phyloP scores from a whole-genome alignment of 2,113 vertebrate genomes.

The Fregetta grallaria region DNA sequence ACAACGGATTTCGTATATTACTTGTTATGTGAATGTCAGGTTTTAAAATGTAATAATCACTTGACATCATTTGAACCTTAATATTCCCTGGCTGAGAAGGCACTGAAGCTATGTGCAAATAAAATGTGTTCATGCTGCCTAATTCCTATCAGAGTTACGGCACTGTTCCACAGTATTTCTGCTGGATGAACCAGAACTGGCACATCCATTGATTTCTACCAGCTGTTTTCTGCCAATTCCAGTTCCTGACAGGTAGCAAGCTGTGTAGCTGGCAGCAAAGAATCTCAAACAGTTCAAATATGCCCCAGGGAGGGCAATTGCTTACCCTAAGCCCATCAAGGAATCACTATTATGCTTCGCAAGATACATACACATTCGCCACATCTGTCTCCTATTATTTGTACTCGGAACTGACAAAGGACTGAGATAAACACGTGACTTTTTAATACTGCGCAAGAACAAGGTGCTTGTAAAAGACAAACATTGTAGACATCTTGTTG shows the following conservation, averaged over 20 bases:
- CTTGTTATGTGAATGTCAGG: background rate
- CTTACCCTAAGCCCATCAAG: constrained; percentile 78
- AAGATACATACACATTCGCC: constrained; percentile 71
- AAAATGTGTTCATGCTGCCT: background rate
- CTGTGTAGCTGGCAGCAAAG: constrained; percentile 72
- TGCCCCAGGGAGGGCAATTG: constrained; percentile 74
- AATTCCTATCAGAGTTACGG: constrained; percentile 26
- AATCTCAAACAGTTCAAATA: constrained; percentile 65
- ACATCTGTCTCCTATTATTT: constrained; percentile 81
- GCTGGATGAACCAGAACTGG: constrained; percentile 65
- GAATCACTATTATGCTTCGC: constrained; percentile 72
- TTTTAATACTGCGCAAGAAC: constrained; percentile 60
- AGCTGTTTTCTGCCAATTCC: constrained; percentile 76
- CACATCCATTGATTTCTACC: constrained; percentile 61
- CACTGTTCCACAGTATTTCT: constrained; percentile 33
- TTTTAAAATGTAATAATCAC: constrained; percentile 24
- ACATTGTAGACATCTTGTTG: constrained; percentile 33
- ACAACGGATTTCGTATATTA: background rate
- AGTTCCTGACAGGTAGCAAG: constrained; percentile 79
- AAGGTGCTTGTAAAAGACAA: constrained; percentile 63
- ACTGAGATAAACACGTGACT: constrained; percentile 70
- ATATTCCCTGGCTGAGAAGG: background rate
- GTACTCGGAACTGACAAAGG: constrained; percentile 68
- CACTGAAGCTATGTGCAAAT: background rate
- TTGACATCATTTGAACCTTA: background rate